phyloP scores from a whole-genome alignment of 2,888 invertebrate species.

The Arctia plantaginis region DNA sequence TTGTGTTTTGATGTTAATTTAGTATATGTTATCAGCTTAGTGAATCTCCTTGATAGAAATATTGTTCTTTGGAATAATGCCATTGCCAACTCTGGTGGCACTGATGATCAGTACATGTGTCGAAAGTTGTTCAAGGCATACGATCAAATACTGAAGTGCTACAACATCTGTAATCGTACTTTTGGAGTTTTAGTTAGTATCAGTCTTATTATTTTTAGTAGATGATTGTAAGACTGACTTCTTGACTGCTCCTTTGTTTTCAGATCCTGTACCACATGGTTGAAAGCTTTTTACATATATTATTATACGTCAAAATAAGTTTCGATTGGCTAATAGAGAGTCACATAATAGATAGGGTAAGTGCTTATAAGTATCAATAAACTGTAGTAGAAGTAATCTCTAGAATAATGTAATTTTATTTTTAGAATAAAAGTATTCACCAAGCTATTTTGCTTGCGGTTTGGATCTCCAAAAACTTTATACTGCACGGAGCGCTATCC shows the following conservation, averaged over 20 bases:
- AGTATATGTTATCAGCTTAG: not conserved
- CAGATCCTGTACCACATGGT: not conserved
- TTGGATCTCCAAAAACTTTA: not conserved
- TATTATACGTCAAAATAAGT: not conserved
- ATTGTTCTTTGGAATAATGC: slow-evolving; percentile 12
- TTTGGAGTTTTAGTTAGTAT: slow-evolving; percentile 5
- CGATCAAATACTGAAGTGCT: not conserved
- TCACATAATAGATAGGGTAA: too few species aligned
- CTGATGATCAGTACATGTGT: not conserved
- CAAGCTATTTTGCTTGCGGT: not conserved
- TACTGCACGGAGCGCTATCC: not conserved
- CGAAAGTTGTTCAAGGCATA: not conserved
- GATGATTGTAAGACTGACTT: not conserved
- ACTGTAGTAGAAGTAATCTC: too few species aligned
- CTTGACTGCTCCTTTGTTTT: not conserved
- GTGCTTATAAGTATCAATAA: too few species aligned
- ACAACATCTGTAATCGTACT: not conserved
- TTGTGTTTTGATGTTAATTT: slow-evolving; percentile 17
- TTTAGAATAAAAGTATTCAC: not conserved
- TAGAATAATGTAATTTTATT: not conserved
- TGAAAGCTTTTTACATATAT: not conserved
- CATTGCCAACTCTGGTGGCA: not conserved
- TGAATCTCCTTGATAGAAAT: slow-evolving; percentile 17
- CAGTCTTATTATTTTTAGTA: not conserved
- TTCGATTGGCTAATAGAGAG: too few species aligned